phyloP scores from a whole-genome alignment of 2,888 invertebrate genomes.

The Drosophila macrospina region DNA sequence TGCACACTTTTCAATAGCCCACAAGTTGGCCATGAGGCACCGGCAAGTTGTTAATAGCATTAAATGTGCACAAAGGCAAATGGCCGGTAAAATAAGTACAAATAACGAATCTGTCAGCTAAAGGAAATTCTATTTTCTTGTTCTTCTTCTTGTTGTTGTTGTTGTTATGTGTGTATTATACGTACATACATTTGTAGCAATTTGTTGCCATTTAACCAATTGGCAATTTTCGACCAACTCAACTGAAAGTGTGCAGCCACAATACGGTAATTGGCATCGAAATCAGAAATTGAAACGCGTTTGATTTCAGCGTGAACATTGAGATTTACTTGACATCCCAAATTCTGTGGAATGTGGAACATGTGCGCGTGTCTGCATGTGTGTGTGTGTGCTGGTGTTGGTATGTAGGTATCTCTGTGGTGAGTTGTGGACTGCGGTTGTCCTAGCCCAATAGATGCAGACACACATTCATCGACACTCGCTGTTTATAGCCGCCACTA shows the following conservation, averaged over 20 bases:
- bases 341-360: constrained; percentile 16
- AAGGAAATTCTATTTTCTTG: constrained; percentile 25
- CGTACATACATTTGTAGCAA: constrained; percentile 17
- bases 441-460: constrained; percentile 40
- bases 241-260: constrained; percentile 50
- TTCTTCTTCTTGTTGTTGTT: neutral
- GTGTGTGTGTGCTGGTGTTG: constrained; percentile 8
- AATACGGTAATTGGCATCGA: constrained; percentile 53
- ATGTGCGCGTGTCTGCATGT: constrained; percentile 11
- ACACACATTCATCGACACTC: constrained; percentile 9
- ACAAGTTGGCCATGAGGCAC: constrained; percentile 53
- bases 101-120: constrained; percentile 15
- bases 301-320: constrained; percentile 34
- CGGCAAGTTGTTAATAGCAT: constrained; percentile 68
- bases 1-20: constrained; percentile 33
- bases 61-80: constrained; percentile 48
- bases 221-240: constrained; percentile 24
- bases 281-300: constrained; percentile 47
- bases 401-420: too few relatives aligned
- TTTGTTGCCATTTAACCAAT: constrained; percentile 45
- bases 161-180: neutral
- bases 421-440: constrained; percentile 33
- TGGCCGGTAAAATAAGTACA: constrained; percentile 15
- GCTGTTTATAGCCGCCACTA: constrained; percentile 73
- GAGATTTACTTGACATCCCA: constrained; percentile 39